phyloP scores from a whole-genome alignment of 2,888 invertebrate species.

The Phaedon cochleariae region DNA sequence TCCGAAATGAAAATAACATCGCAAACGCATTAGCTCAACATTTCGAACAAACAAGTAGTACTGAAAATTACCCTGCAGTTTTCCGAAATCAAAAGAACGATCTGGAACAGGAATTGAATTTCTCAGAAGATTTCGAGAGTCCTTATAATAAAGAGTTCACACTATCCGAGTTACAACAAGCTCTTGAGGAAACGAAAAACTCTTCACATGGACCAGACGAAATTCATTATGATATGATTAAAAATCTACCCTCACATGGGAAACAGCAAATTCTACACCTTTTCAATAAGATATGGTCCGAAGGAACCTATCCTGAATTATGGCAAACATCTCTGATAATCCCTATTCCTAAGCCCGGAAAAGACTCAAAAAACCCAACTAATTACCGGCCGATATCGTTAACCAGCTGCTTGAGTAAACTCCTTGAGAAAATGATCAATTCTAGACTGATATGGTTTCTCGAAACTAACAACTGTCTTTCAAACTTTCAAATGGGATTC shows the following conservation, averaged over 20 bases:
- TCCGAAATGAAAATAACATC: no score
- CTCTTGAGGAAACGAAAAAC: no score
- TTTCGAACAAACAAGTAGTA: no score
- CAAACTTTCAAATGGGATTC: neutral
- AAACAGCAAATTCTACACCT: constrained; percentile 12
- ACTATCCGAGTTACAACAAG: constrained; percentile 14
- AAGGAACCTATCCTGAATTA: no score
- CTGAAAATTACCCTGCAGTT: no score
- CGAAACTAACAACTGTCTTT: constrained; percentile 16
- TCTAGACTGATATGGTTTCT: neutral
- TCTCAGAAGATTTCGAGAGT: neutral
- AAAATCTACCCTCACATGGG: neutral
- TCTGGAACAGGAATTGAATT: neutral
- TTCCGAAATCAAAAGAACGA: no score
- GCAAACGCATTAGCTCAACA: neutral
- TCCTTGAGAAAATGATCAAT: no score
- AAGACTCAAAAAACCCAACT: neutral
- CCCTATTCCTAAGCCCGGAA: no score
- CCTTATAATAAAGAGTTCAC: constrained; percentile 6
- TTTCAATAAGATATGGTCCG: constrained; percentile 21
- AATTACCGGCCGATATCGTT: neutral
- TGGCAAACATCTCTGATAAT: constrained; percentile 23
- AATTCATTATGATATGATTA: constrained; percentile 16
- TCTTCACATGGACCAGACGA: no score
- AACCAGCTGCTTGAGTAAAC: neutral